Percentiles rank a stretch among this genome's conserved stretches.
Conservation (phyloP, 1,140 invertebrate genomes). For the Bradynema listronoti region DNA sequence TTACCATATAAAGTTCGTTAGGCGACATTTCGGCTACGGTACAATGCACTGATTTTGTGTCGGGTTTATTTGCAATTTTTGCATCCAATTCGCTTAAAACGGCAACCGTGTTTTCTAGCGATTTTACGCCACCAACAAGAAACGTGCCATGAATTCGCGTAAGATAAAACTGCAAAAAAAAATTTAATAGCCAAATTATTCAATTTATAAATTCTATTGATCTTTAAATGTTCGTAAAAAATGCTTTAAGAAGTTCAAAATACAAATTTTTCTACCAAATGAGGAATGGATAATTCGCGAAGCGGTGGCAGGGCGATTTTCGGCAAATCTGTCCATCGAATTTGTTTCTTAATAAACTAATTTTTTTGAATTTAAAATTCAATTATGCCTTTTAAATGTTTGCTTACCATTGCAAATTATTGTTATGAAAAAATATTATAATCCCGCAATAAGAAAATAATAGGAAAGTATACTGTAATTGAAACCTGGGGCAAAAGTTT, state of each 20-base stretch:
- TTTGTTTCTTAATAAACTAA: background rate
- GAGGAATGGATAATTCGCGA: background rate
- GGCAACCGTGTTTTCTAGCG: conserved; percentile 14
- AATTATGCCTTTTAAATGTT: conserved; percentile 4
- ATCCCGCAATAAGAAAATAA: background rate
- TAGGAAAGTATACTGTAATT: background rate
- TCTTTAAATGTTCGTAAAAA: conserved; percentile 1
- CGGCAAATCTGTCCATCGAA: background rate
- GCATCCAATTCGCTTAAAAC: conserved; percentile 20
- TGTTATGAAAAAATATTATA: conserved; percentile 2
- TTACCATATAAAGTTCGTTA: conserved; percentile 29
- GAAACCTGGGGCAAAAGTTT: background rate
- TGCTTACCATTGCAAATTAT: background rate
- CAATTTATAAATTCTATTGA: conserved; percentile 11
- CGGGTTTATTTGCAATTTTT: conserved; percentile 4
- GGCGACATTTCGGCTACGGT: conserved; percentile 16
- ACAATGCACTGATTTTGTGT: no score
- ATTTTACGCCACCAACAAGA: conserved; percentile 1
- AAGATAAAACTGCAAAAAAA: conserved; percentile 30
- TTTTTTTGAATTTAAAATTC: background rate
- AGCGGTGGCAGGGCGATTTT: background rate
- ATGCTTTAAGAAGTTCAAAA: conserved; percentile 4
- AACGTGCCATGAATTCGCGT: conserved; percentile 26
- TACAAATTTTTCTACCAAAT: background rate
- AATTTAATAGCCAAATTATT: conserved; percentile 7